Base-by-base conservation (phyloP, 2,797 vertebrate species). In the Tenualosa ilisha region DNA sequence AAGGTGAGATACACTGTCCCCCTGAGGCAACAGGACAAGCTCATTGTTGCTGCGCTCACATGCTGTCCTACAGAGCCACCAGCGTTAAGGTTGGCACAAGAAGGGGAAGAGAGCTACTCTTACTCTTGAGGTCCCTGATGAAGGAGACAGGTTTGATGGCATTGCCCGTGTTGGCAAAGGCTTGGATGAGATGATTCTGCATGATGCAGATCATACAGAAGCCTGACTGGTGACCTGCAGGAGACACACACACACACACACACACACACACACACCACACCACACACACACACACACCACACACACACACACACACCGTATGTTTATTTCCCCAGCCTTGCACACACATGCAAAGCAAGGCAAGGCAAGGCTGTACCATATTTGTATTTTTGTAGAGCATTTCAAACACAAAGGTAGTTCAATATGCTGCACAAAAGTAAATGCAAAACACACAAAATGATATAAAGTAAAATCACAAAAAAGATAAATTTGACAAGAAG, bases 161-260 rank as follows among this genome's bases (percentile, higher is more conserved):
- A 0, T 98, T 99, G 91, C 97, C 97, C 0, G 97, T 99, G 95
- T 99, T 99, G 92, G 97, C 97, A 43, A 99, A 99, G 89, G 97
- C 96, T 93, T 99, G 97, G 86, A 97, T 96, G 26, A 96, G 94
- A 85, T 99, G 98, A 91, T 98, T 98, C 94, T 99, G 97, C 98
- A 98, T 98, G 31, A 98, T 83, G n/a, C 98, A 99, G 88, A 99
- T 95, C 98, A 99, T 99, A 91, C 98, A 99, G 89, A 99, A 99
- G 89, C 96, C 96, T 7, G 96, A 96, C 51, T 98, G 97, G 91
- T 96, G 97, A 95, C 98, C 98, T 99, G 93, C 0, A 3, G 17
- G 2, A 72, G 1, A 37, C 5, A 37, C 46, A 68, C 2, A 37
- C 31, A 31, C 1, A 31, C 31, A 40, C 91, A 92, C 68, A 87